Evolutionary conservation across 2,797 vertebrate species (phyloP).

Genomic region (Muscicapa comitata): DNA sequence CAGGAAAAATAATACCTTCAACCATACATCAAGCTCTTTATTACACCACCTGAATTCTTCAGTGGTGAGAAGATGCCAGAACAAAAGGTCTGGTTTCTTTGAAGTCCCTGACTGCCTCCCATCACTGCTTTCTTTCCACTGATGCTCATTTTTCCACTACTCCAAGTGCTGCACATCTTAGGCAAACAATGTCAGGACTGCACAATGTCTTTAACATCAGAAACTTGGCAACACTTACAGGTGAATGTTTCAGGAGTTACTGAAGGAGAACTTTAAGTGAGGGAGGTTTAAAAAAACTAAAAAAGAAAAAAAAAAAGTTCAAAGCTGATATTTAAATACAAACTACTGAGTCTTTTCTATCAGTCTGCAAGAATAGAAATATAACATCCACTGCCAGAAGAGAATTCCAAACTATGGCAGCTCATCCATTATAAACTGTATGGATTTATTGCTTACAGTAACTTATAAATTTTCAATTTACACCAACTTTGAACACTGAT

Average conservation of each 20-base stretch:
- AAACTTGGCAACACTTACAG: neutral
- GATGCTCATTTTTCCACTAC: neutral
- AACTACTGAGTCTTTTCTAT: neutral
- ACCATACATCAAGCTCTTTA: neutral
- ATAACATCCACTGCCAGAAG: neutral
- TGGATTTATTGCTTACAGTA: neutral
- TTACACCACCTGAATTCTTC: neutral
- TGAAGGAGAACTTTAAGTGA: neutral
- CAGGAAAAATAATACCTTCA: neutral
- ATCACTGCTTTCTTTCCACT: neutral
- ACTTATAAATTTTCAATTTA: neutral
- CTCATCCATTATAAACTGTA: neutral
- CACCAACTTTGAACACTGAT: neutral
- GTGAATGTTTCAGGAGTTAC: neutral
- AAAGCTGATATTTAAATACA: neutral
- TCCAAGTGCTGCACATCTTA: neutral
- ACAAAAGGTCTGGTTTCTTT: neutral
- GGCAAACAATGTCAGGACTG: neutral
- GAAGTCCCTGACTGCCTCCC: neutral
- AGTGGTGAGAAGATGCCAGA: neutral
- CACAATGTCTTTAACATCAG: neutral
- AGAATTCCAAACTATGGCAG: no score
- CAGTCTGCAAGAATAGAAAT: neutral
- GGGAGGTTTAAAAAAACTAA: neutral
- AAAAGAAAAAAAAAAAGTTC: neutral